Conservation (phyloP, 1,140 invertebrate genomes). For the Drosophila azteca region DNA sequence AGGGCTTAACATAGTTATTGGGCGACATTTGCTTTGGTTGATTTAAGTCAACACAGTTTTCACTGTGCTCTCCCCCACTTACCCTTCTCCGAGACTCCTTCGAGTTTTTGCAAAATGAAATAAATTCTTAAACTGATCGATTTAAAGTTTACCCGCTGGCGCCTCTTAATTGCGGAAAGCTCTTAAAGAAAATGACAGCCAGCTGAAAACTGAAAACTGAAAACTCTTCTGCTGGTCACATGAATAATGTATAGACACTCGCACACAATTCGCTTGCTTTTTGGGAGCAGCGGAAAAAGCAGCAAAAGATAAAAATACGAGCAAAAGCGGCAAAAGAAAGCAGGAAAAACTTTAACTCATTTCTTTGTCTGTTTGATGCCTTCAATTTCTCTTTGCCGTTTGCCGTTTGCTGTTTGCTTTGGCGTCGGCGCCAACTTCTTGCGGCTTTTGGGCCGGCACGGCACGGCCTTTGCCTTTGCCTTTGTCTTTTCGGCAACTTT, state of each 20-base stretch:
- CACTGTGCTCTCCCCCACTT: no score
- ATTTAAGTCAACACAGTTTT: no score
- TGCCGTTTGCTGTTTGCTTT: slow-evolving; percentile 68
- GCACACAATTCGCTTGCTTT: slow-evolving; percentile 18
- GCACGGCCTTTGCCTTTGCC: slow-evolving; percentile 28
- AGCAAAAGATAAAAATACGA: slow-evolving; percentile 23
- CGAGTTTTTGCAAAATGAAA: slow-evolving; percentile 9
- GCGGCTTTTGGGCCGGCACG: slow-evolving; percentile 36
- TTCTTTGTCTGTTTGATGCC: slow-evolving; percentile 64
- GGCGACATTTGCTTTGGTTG: no score
- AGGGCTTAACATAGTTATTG: no score
- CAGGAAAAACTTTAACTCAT: slow-evolving; percentile 42
- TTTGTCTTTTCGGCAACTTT: slow-evolving; percentile 65
- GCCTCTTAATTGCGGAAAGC: slow-evolving; percentile 35
- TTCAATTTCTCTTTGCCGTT: slow-evolving; percentile 30
- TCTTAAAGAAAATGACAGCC: slow-evolving; percentile 33
- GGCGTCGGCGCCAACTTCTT: slow-evolving; percentile 57
- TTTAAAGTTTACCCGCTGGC: slow-evolving; percentile 31
- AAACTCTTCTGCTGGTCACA: slow-evolving; percentile 55
- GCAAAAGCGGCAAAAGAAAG: slow-evolving; percentile 18
- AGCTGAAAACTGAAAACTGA: slow-evolving; percentile 6
- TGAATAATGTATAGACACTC: slow-evolving; percentile 51
- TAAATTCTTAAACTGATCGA: slow-evolving; percentile 16
- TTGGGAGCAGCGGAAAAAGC: slow-evolving; percentile 17
- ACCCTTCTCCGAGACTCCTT: background rate